Percentiles rank a stretch among this genome's conserved stretches.
Conservation (phyloP, 1,140 invertebrate species). For the Hylaeus anthracinus region DNA sequence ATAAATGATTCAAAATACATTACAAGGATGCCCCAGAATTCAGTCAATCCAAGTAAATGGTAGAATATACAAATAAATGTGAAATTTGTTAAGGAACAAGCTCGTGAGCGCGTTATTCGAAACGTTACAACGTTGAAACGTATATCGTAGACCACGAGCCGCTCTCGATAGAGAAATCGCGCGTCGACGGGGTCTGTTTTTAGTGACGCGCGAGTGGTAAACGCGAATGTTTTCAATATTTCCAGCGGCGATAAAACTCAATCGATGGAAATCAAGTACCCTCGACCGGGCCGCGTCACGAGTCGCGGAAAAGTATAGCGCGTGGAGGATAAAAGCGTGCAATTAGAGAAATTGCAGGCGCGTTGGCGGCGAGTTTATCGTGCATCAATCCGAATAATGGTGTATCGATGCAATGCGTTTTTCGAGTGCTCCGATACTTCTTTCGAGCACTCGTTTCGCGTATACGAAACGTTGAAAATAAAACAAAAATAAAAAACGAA, state of each 20-base stretch:
- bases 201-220: conserved; percentile 39
- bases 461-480: background rate
- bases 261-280: conserved; percentile 66
- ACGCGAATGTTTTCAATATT: conserved; percentile 65
- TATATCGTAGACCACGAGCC: background rate
- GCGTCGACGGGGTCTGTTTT: conserved; percentile 2
- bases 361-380: conserved; percentile 48
- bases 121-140: background rate
- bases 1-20: too few species aligned
- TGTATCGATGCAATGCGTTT: conserved; percentile 60
- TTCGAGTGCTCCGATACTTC: conserved; percentile 59
- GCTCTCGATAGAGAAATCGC: background rate
- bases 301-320: conserved; percentile 56
- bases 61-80: too few species aligned
- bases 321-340: conserved; percentile 58
- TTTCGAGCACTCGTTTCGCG: conserved; percentile 42
- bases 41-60: too few species aligned
- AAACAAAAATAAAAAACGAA: background rate
- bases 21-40: too few species aligned
- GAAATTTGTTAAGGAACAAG: too few species aligned
- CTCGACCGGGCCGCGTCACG: conserved; percentile 49
- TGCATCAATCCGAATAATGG: conserved; percentile 62
- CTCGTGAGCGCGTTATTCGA: background rate
- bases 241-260: conserved; percentile 64
- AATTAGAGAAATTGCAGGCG: conserved; percentile 64